Percentiles rank a stretch among this genome's conserved stretches.
Evolutionary conservation across 2,113 vertebrate species (phyloP).

Genomic region (Promerops cafer): DNA sequence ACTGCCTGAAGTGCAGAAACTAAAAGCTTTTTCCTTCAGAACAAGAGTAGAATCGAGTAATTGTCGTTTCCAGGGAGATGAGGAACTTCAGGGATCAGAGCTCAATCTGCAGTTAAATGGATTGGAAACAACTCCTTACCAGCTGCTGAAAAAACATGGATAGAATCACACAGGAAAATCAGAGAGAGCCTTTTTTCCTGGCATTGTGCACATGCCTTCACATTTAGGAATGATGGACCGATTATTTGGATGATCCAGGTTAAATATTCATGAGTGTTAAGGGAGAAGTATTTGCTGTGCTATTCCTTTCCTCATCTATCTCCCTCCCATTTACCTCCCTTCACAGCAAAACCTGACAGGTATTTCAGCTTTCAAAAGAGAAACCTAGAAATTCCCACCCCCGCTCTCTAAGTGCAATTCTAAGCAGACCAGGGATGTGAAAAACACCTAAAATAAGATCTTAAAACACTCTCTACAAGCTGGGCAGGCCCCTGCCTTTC

Average conservation of each 20-base stretch:
- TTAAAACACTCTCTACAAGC: background rate
- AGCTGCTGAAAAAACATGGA: constrained; percentile 51
- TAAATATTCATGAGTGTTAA: background rate
- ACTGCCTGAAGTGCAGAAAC: constrained; percentile 59
- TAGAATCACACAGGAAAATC: constrained; percentile 60
- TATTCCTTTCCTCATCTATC: background rate
- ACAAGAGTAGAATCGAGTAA: constrained; percentile 68
- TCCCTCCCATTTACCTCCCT: background rate
- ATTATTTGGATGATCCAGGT: background rate
- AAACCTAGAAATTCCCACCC: background rate
- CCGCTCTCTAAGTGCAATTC: background rate
- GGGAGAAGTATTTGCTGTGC: background rate
- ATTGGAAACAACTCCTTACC: constrained; percentile 70
- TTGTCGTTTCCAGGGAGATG: constrained; percentile 74
- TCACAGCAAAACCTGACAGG: background rate
- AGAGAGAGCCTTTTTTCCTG: constrained; percentile 35
- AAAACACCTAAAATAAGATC: background rate
- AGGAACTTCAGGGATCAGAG: constrained; percentile 69
- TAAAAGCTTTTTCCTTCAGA: constrained; percentile 71
- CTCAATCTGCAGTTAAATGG: constrained; percentile 79
- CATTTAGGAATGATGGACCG: background rate
- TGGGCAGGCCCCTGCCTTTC: background rate
- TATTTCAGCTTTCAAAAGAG: background rate
- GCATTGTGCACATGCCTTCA: background rate
- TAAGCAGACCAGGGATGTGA: background rate